Evolutionary conservation across 1,140 invertebrate genomes (phyloP), one percentile per base, ranked within the genome.

Genomic region (Drosophila punjabiensis): DNA sequence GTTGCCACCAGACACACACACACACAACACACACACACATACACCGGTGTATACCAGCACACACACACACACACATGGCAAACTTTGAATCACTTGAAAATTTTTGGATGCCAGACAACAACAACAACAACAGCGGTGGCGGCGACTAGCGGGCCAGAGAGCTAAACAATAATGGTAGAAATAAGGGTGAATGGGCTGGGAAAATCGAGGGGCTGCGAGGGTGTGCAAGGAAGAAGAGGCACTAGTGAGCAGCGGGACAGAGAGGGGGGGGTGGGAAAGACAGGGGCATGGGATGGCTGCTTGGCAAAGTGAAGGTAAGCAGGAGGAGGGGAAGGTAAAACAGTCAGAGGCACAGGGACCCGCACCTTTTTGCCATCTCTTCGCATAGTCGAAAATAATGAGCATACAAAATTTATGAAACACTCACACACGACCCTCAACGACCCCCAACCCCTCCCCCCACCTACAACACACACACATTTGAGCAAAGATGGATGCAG

Each of bases 381-480:
- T 74, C 45, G 67, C 70, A 79, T 86, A 86, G 79, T 80, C 83
- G 35, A 87, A 87, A 85, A 76, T 87, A 86, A 82, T 81, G 82
- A 79, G 82, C 76, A 79, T 79, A 82, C 68, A 82, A 76, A 79
- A 86, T 87, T 82, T 85, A 87, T 86, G 82, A 79, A 86, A 82
- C 66, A 71, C 81, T 69, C 69, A 52, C 64, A 69, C 35, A 79
- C 55, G n/a, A 39, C 55, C 55, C 20, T 20, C 8, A 50, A 30
- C 48, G 48, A 50, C 37, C 18, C 32, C 52, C 18, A 14, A 4
- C 32, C 32, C 10, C 11, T 47, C 7, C 32, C 32, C 10, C 11
- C 55, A 52, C 55, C 11, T 13, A 2, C 4, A 60, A 63, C 11
- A 37, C 18, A 41, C 8, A 33, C 18, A 60, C 13, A 33, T 48